A percentile compares a stretch with the other conserved stretches of the same genome.
Conservation (phyloP, 2,797 vertebrate species). For the Cossypha dichroa region DNA sequence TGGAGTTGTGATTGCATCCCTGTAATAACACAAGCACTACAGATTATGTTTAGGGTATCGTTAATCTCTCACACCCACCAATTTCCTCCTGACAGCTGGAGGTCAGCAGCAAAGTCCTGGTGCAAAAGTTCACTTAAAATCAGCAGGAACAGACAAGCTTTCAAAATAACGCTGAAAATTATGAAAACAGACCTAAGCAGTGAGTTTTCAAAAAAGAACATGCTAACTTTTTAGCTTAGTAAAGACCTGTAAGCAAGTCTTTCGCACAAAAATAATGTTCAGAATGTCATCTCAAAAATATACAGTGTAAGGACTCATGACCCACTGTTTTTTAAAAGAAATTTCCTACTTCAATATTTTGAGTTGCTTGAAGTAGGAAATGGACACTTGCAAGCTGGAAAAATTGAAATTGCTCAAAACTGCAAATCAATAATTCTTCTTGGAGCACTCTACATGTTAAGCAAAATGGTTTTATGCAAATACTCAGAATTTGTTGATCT, state of each 20-base stretch:
- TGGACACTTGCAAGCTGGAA: not conserved
- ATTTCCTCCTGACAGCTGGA: conserved; percentile 72
- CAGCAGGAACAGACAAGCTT: conserved; percentile 61
- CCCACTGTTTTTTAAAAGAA: not conserved
- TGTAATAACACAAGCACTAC: conserved; percentile 69
- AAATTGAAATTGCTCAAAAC: not conserved
- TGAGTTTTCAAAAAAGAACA: conserved; percentile 14
- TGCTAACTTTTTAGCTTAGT: not conserved
- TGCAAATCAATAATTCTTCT: not conserved
- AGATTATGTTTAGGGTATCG: conserved; percentile 68
- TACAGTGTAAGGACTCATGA: not conserved
- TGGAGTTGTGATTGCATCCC: conserved; percentile 44
- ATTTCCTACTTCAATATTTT: not conserved
- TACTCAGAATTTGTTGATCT: not conserved
- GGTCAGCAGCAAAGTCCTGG: conserved; percentile 51
- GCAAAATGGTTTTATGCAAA: not conserved
- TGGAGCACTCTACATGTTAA: not conserved
- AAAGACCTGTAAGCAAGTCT: not conserved
- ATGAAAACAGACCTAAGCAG: conserved; percentile 30
- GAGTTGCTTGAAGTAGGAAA: not conserved
- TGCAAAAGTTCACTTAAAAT: conserved; percentile 65
- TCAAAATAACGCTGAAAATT: conserved; percentile 38
- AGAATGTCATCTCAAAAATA: not conserved
- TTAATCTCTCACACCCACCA: conserved; percentile 75
- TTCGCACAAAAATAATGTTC: not conserved